Evolutionary conservation across 2,113 vertebrate genomes (phyloP).

Genomic region (Elephantulus edwardii): DNA sequence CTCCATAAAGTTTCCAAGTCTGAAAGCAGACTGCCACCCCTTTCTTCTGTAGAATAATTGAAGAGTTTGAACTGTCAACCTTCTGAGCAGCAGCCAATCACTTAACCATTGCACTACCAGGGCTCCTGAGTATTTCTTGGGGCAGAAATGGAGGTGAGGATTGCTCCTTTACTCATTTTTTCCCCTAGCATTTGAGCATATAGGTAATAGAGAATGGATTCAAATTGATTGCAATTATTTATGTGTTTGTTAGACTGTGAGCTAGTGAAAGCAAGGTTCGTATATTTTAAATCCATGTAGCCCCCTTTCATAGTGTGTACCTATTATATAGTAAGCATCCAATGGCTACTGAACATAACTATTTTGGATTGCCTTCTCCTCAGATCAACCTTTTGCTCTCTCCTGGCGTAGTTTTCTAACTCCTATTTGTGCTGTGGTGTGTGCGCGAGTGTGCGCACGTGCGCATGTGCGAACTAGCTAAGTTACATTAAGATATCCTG

Average conservation of each 20-base stretch:
- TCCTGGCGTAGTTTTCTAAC: background rate
- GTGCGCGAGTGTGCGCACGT: too few species aligned
- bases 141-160: too few species aligned
- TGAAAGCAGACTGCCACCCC: background rate
- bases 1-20: background rate
- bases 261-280: background rate
- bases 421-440: background rate
- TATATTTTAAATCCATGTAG: accelerated
- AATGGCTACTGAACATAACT: background rate
- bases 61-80: background rate
- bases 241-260: background rate
- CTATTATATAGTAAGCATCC: background rate
- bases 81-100: background rate
- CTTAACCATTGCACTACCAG: background rate
- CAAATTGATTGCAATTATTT: background rate
- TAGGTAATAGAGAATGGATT: background rate
- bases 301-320: background rate
- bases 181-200: background rate
- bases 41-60: background rate
- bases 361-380: background rate
- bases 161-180: background rate
- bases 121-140: background rate
- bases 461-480: background rate
- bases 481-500: conserved; percentile 5
- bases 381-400: background rate